phyloP scores from a whole-genome alignment of 2,113 vertebrate species.

The Osmerus mordax region DNA sequence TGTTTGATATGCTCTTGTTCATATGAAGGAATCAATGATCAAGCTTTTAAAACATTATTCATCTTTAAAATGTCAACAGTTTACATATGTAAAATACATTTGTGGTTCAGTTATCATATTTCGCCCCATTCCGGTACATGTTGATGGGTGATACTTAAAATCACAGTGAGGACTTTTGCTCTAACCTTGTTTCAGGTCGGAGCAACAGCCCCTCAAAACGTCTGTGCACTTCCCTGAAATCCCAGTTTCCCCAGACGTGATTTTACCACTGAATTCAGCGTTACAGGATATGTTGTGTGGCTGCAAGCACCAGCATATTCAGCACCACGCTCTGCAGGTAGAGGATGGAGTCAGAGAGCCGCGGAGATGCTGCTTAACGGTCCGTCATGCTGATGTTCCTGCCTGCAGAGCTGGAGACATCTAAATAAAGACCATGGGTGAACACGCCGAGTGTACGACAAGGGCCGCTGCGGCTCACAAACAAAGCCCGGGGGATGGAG shows the following conservation, averaged over 20 bases:
- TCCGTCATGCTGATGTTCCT: constrained; percentile 9
- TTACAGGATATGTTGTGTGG: constrained; percentile 25
- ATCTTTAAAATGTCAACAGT: too few species aligned
- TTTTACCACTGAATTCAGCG: constrained; percentile 17
- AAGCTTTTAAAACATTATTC: too few species aligned
- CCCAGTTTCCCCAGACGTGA: constrained; percentile 29
- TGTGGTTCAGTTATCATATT: too few species aligned
- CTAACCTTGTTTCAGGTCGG: too few species aligned
- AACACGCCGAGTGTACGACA: constrained; percentile 44
- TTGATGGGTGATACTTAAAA: too few species aligned
- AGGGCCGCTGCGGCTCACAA: constrained; percentile 18
- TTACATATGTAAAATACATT: too few species aligned
- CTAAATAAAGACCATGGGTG: constrained; percentile 42
- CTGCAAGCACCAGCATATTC: constrained; percentile 21
- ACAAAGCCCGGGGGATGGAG: not conserved
- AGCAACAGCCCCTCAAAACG: too few species aligned
- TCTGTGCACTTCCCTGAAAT: too few species aligned
- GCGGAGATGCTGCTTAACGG: constrained; percentile 13
- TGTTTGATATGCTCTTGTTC: too few species aligned
- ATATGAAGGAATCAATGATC: too few species aligned
- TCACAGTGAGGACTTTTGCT: too few species aligned
- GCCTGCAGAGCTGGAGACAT: constrained; percentile 31
- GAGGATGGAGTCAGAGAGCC: constrained; percentile 25
- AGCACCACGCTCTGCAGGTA: not conserved
- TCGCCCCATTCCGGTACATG: too few species aligned